Percentiles rank a stretch among this genome's conserved stretches.
Evolutionary conservation across 2,113 vertebrate genomes (phyloP).

Genomic region (Myotis brandtii): DNA sequence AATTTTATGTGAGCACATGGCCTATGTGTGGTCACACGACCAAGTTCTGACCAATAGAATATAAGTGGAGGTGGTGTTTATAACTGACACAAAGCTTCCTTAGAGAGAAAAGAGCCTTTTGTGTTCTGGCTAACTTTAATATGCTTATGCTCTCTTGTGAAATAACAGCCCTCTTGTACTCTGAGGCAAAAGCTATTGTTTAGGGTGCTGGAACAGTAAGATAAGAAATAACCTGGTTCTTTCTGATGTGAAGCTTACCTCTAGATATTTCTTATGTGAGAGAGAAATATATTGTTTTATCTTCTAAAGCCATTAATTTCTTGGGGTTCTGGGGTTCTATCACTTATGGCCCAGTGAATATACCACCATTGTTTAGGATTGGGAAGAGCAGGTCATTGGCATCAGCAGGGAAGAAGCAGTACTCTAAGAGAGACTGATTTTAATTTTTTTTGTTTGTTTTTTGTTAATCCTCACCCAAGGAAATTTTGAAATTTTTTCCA

Average conservation of each 20-base stretch:
- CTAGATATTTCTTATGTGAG: neutral
- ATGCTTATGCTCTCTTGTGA: neutral
- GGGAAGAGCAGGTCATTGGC: neutral
- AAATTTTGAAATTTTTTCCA: too few relatives aligned
- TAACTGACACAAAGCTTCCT: neutral
- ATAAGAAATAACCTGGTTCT: neutral
- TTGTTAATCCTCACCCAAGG: too few relatives aligned
- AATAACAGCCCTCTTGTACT: neutral
- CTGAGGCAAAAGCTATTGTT: neutral
- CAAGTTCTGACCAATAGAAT: neutral
- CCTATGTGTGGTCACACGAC: neutral
- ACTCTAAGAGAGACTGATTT: neutral
- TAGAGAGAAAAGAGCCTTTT: neutral
- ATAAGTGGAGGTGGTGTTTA: neutral
- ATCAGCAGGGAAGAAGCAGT: neutral
- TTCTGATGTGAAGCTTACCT: neutral
- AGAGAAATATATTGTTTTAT: neutral
- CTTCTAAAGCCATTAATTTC: neutral
- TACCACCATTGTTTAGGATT: neutral
- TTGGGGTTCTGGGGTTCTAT: neutral
- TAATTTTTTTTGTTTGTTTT: neutral
- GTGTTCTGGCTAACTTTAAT: neutral
- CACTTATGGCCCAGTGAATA: neutral
- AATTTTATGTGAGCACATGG: neutral
- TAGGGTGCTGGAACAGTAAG: neutral